These are phyloP conservation scores for Lepus europaeus DNA, from an alignment of 2,113 vertebrate genomes.

Conservation along the genomic window DNA sequence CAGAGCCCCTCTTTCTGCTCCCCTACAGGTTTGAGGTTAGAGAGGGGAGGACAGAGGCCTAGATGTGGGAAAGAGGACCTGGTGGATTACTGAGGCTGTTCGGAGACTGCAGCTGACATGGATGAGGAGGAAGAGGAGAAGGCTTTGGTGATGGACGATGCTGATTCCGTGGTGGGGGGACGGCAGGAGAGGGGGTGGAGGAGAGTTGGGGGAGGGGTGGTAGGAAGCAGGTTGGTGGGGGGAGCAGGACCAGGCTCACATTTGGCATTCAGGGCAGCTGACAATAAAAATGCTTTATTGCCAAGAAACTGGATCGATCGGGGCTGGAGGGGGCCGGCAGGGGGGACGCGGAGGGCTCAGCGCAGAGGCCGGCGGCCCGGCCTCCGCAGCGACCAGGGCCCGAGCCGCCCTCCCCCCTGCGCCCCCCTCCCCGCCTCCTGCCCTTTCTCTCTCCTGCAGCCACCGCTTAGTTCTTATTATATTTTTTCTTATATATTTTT, in stretches of 20 bases:
- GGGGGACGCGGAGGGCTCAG: slow-evolving; percentile 84
- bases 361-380: slow-evolving; percentile 79
- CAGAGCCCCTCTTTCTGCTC: slow-evolving; percentile 26
- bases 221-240: slow-evolving; percentile 72
- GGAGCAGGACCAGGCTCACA: slow-evolving; percentile 84
- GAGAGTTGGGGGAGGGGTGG: slow-evolving; percentile 78
- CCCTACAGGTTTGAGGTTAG: slow-evolving; percentile 28
- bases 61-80: not conserved
- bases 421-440: slow-evolving; percentile 81
- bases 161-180: slow-evolving; percentile 73
- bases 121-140: slow-evolving; percentile 78
- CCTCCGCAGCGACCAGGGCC: slow-evolving; percentile 83
- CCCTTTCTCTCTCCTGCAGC: slow-evolving; percentile 84
- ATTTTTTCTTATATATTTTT: slow-evolving; percentile 86
- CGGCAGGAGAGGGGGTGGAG: slow-evolving; percentile 68
- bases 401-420: slow-evolving; percentile 77
- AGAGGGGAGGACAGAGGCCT: not conserved
- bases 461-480: slow-evolving; percentile 85
- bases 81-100: slow-evolving; percentile 60
- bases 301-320: slow-evolving; percentile 88
- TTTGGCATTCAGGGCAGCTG: slow-evolving; percentile 88
- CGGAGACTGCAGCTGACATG: slow-evolving; percentile 55
- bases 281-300: slow-evolving; percentile 89
- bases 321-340: slow-evolving; percentile 86
- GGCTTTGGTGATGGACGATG: slow-evolving; percentile 73